Conservation (phyloP, 2,797 vertebrate species). For the Lepus oiostolus region DNA sequence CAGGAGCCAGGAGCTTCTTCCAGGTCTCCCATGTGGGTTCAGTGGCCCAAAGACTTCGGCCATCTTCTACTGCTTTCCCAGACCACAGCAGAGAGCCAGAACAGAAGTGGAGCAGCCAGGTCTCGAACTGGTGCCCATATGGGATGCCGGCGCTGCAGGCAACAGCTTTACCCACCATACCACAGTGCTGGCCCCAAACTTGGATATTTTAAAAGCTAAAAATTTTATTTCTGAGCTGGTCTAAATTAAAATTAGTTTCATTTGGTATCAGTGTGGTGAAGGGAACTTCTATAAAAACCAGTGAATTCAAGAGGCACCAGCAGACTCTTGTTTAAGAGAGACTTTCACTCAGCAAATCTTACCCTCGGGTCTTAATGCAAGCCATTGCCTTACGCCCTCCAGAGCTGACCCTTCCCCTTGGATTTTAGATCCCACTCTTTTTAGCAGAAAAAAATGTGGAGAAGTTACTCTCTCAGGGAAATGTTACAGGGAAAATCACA, state of each 20-base stretch:
- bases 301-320: background rate
- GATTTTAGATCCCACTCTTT: background rate
- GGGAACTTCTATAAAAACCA: background rate
- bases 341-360: background rate
- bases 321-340: background rate
- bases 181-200: background rate
- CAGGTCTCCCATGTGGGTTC: no score
- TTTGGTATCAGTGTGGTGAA: background rate
- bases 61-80: no score
- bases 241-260: conserved; percentile 51
- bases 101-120: no score
- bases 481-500: no score
- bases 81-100: no score
- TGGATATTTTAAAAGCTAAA: background rate
- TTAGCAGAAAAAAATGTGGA: no score
- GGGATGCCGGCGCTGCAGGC: no score
- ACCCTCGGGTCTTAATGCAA: background rate
- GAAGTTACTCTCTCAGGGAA: no score
- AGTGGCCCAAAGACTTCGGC: no score
- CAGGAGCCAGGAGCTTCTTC: no score
- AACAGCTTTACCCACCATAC: no score
- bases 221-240: conserved; percentile 47
- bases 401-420: background rate
- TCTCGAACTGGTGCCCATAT: no score
- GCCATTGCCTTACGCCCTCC: background rate